A percentile compares a stretch with the other conserved stretches of the same genome.
These are phyloP conservation scores for Hanleya hanleyi DNA, from an alignment of 2,888 invertebrate species.

Conservation along the genomic window DNA sequence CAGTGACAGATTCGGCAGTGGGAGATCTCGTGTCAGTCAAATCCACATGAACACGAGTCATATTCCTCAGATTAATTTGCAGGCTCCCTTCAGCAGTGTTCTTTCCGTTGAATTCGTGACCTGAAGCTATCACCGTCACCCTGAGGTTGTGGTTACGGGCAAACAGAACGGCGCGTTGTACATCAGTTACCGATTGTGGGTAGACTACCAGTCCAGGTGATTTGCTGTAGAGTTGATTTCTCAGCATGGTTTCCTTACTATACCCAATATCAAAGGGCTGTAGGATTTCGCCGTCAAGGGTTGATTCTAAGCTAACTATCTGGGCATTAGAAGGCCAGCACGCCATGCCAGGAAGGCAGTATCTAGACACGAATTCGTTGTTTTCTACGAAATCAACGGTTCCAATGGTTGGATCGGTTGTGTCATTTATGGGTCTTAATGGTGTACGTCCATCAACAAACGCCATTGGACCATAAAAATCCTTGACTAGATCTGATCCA, in stretches of 20 bases:
- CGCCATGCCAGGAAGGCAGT: neutral
- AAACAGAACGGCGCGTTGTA: neutral
- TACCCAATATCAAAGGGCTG: neutral
- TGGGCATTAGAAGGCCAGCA: slow-evolving; percentile 1
- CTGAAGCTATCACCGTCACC: neutral
- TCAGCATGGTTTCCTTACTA: neutral
- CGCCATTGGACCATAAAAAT: neutral
- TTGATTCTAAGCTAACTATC: neutral
- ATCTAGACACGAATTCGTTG: neutral
- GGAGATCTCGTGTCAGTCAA: neutral
- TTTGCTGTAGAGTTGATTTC: neutral
- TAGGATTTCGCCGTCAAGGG: neutral
- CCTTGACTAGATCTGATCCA: neutral
- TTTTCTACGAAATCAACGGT: neutral
- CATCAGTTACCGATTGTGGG: neutral
- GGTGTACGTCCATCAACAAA: no score
- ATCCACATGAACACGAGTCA: neutral
- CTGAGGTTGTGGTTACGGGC: neutral
- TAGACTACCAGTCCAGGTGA: neutral
- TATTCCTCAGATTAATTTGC: neutral
- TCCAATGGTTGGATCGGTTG: neutral
- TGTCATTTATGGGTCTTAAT: no score
- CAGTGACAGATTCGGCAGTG: neutral
- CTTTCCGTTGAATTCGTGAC: neutral
- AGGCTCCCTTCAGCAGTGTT: neutral